Base-by-base conservation (phyloP, 2,113 vertebrate species). In the Tricholaema leucomelas region DNA sequence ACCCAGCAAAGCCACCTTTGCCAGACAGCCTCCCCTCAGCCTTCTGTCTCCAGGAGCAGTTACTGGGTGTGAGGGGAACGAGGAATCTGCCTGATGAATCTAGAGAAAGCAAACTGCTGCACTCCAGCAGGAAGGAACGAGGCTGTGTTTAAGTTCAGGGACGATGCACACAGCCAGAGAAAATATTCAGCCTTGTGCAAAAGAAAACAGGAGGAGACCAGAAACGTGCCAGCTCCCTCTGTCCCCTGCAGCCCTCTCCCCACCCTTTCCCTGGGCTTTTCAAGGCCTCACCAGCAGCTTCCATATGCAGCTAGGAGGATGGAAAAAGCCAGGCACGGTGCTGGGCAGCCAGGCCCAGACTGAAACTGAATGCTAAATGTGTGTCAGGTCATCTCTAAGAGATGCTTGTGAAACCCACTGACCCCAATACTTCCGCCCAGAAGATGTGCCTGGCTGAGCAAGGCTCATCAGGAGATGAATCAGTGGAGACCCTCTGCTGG, bases 91-190 rank as follows among this genome's bases (percentile, higher is more conserved):
- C 3, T 33, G 72, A 66, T 56, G 60, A 55, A 92, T 91, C 93
- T 88, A 90, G 84, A 33, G 75, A 88, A 90, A 90, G 91, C 89
- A 85, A 91, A 95, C 74, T 73, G 73, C 84, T 83, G 72, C 52
- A 1, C 65, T 80, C 78, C 50, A 14, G 38, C 90, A 85, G 93
- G 91, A 94, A 93, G 80, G 88, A 92, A 50, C 77, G 3, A 28
- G 1, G 71, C 65, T 93, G 81, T 91, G 82, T 94, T 91, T 91
- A 87, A 93, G 88, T 88, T 74, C 91, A 90, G 83, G 85, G 82
- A 67, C 10, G 58, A 88, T 33, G 70, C 35, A 44, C 0, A 1
- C 48, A 83, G 95, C 91, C 92, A 93, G 82, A 93, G 79, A 77
- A 94, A 95, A 95, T 85, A 89, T 28, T 91, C 87, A 80, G 77